Evolutionary conservation across 2,797 vertebrate species (phyloP), one percentile per base, ranked within the genome.

Genomic region (Gymnoscopelus braueri): DNA sequence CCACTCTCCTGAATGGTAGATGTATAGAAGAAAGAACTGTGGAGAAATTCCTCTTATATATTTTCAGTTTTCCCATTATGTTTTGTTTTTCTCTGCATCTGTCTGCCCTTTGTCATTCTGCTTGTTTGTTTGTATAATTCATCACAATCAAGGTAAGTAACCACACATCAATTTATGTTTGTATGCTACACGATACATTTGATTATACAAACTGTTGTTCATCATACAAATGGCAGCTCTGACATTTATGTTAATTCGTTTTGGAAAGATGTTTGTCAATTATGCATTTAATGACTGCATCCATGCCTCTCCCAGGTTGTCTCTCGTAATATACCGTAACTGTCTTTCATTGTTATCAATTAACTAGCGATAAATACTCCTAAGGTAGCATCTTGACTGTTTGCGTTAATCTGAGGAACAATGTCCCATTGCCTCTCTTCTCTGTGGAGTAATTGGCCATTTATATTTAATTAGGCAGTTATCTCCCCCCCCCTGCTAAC

Each of bases 381-480:
- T 82, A 81, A 87, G 85, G 81, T 69, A 80, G 75, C 85, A 87
- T 89, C 85, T 91, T 85, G 83, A 89, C 82, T 89, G 69, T 62
- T 82, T 85, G 83, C n/a, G 62, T 80, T 85, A 76, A 90, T 89
- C 85, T 85, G 87, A 79, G 82, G 67, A 87, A 88, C 85, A 82
- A 81, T 86, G 88, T 91, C 88, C 89, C 77, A 65, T 84, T 83
- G 84, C 85, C 85, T 85, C 86, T 72, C 79, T 80, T 77, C 86
- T 90, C 90, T 79, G 83, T 67, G 75, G 79, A 86, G 90, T 93
- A 93, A 93, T 93, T 93, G 91, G 79, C 83, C 92, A 93, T 93
- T 90, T 93, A 93, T 94, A 94, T 93, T 93, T 94, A 91, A 93
- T 93, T 91, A 92, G 89, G 80, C 81, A 71, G 73, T 80, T 77